These are phyloP conservation scores for Nebria brevicollis DNA, from an alignment of 2,888 invertebrate species.

Conservation along the genomic window DNA sequence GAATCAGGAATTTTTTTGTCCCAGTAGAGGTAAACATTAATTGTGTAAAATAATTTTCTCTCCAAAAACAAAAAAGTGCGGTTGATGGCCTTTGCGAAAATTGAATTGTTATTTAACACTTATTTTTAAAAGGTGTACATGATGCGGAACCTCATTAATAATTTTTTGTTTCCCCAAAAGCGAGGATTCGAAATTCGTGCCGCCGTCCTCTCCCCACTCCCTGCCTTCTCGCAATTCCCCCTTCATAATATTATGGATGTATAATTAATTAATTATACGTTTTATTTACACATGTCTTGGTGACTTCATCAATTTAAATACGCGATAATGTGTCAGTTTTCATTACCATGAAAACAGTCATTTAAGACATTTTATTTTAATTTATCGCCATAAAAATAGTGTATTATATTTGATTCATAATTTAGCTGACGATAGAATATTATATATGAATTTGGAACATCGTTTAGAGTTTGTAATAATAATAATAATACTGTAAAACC, in stretches of 20 bases:
- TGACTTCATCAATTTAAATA: conserved; percentile 35
- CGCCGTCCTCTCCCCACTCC: neutral
- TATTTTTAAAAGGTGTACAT: conserved; percentile 28
- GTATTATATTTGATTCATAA: too few species aligned
- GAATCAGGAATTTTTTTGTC: neutral
- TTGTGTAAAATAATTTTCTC: too few species aligned
- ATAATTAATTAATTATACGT: conserved; percentile 29
- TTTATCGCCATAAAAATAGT: neutral
- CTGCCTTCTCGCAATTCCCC: neutral
- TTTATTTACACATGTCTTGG: conserved; percentile 30
- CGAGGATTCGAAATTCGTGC: conserved; percentile 23
- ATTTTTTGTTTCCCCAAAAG: conserved; percentile 31
- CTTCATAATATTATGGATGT: conserved; percentile 19
- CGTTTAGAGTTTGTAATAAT: too few species aligned
- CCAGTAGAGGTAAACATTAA: conserved; percentile 22
- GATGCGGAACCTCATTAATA: conserved; percentile 26
- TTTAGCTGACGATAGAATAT: too few species aligned
- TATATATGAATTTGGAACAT: too few species aligned
- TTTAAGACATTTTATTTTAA: neutral
- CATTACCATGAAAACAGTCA: neutral
- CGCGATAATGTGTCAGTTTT: conserved; percentile 16
- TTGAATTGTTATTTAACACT: conserved; percentile 32
- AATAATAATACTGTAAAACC: too few species aligned
- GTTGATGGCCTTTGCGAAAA: conserved; percentile 20
- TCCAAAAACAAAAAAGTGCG: neutral